These are phyloP conservation scores for Hiodon alosoides DNA, from an alignment of 2,113 vertebrate genomes.

Conservation along the genomic window DNA sequence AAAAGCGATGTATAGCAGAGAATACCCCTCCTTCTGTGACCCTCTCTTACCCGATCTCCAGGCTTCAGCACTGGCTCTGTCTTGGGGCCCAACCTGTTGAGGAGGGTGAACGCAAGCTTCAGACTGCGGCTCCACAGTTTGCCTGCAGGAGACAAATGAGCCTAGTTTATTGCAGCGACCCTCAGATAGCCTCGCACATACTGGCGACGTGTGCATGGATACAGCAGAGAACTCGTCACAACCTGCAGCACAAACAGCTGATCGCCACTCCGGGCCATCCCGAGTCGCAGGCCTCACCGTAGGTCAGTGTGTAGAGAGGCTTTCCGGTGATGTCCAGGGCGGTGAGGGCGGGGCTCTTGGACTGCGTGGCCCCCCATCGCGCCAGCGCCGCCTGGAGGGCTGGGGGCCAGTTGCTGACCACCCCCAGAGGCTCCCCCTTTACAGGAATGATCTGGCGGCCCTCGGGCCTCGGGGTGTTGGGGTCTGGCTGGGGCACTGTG, in stretches of 20 bases:
- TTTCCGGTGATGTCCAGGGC: slow-evolving; percentile 89
- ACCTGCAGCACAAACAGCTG: neutral
- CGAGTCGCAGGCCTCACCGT: slow-evolving; percentile 64
- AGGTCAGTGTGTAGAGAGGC: slow-evolving; percentile 88
- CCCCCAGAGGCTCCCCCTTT: slow-evolving; percentile 90
- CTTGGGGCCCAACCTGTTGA: slow-evolving; percentile 93
- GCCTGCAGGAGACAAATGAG: slow-evolving; percentile 53
- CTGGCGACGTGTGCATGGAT: neutral
- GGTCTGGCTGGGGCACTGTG: slow-evolving; percentile 84
- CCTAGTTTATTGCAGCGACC: neutral
- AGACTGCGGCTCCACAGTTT: slow-evolving; percentile 96
- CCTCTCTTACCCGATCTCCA: slow-evolving; percentile 80
- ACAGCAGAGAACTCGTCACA: neutral
- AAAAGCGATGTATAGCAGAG: neutral
- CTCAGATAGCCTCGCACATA: neutral
- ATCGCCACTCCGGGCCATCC: neutral
- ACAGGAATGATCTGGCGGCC: slow-evolving; percentile 92
- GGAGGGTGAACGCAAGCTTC: slow-evolving; percentile 93
- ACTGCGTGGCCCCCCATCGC: slow-evolving; percentile 91
- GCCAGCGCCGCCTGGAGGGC: slow-evolving; percentile 89
- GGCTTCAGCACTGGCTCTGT: slow-evolving; percentile 90
- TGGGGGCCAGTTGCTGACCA: slow-evolving; percentile 95
- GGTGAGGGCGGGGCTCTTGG: slow-evolving; percentile 88
- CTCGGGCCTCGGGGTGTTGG: slow-evolving; percentile 88
- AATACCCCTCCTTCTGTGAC: neutral